Evolutionary conservation across 2,888 invertebrate genomes (phyloP).

Genomic region (Agonopterix subpropinquella): DNA sequence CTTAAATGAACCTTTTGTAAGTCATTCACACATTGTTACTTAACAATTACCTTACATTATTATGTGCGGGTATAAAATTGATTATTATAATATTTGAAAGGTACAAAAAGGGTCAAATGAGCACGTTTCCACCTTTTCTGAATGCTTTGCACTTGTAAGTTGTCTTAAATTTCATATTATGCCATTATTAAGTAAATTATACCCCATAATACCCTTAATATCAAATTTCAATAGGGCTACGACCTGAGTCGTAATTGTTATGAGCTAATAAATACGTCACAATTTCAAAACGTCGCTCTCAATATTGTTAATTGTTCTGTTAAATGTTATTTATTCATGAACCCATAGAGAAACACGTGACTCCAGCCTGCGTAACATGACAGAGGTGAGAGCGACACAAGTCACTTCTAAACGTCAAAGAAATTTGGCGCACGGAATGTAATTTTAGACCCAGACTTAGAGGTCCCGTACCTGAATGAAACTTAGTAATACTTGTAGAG

Average conservation of each 20-base stretch:
- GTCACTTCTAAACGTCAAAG: no score
- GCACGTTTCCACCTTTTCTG: conserved; percentile 18
- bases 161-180: conserved; percentile 29
- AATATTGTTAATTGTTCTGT: background rate
- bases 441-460: no score
- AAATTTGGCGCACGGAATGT: no score
- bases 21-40: conserved; percentile 11
- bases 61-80: background rate
- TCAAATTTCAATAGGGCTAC: conserved; percentile 1
- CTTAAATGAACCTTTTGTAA: conserved; percentile 2
- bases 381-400: no score
- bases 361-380: no score
- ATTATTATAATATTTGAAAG: background rate
- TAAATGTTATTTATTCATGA: no score
- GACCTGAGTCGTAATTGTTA: conserved; percentile 18
- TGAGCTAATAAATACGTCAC: conserved; percentile 17
- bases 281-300: background rate
- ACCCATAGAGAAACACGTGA: no score
- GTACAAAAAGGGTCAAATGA: conserved; percentile 1
- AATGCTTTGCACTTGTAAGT: conserved; percentile 25
- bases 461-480: no score
- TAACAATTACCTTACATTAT: conserved; percentile 7
- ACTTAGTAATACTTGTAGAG: no score
- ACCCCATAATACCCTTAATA: background rate
- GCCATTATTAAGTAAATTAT: conserved; percentile 34